Evolutionary conservation across 2,888 invertebrate species (phyloP).

Genomic region (Rotaria socialis): DNA sequence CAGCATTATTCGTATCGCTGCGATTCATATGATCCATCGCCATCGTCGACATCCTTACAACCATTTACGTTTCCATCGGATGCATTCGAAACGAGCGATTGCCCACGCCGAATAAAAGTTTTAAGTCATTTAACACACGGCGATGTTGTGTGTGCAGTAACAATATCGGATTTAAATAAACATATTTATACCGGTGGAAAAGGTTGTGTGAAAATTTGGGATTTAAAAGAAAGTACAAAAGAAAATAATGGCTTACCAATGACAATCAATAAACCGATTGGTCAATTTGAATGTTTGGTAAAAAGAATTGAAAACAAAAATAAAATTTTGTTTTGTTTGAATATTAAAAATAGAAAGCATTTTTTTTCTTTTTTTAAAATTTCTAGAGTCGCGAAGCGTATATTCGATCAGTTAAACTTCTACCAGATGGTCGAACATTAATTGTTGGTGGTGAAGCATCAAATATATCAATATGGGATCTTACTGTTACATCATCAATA

Average conservation of each 20-base stretch:
- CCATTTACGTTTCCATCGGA: conserved; percentile 91
- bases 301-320: too few species aligned
- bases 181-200: conserved; percentile 95
- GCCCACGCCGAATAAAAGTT: conserved; percentile 82
- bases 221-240: conserved; percentile 74
- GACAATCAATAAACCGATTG: conserved; percentile 32
- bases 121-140: conserved; percentile 87
- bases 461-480: conserved; percentile 89
- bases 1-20: conserved; percentile 2
- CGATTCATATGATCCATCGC: not conserved
- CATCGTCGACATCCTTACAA: conserved; percentile 58
- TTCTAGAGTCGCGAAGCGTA: conserved; percentile 82
- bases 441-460: conserved; percentile 94
- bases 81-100: conserved; percentile 83
- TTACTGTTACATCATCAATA: conserved; percentile 71
- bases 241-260: conserved; percentile 12
- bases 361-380: conserved; percentile 55
- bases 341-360: not conserved
- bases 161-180: conserved; percentile 79
- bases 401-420: conserved; percentile 86
- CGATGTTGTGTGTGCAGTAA: conserved; percentile 94
- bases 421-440: conserved; percentile 82
- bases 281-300: conserved; percentile 42
- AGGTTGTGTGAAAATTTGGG: conserved; percentile 95
- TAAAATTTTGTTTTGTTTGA: not conserved